Percentiles rank a stretch among this genome's conserved stretches.
Conservation (phyloP, 1,140 invertebrate species). For the Ips typographus region DNA sequence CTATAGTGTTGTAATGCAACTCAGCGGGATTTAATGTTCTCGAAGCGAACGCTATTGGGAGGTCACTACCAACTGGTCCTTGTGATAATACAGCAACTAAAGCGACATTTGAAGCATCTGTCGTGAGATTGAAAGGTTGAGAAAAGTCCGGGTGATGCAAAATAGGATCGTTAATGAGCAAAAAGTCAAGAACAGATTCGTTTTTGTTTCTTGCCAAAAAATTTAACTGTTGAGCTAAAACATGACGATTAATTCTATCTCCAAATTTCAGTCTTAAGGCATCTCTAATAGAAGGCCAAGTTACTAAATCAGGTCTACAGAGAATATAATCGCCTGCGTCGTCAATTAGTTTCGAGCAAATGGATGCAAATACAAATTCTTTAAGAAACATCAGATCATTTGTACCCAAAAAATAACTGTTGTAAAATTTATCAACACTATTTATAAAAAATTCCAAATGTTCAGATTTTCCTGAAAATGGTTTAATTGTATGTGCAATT, state of each 20-base stretch:
- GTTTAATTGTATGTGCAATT: too few species aligned
- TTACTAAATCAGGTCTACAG: constrained; percentile 10
- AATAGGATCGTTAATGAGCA: constrained; percentile 30
- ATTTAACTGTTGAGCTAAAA: constrained; percentile 18
- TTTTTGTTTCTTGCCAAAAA: constrained; percentile 16
- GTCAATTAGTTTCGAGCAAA: constrained; percentile 17
- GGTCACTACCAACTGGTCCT: constrained; percentile 4
- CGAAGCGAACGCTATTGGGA: constrained; percentile 27
- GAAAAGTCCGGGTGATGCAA: constrained; percentile 23
- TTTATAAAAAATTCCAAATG: too few species aligned
- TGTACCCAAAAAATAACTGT: background rate
- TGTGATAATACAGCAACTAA: constrained; percentile 42
- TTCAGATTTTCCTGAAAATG: too few species aligned
- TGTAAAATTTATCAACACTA: too few species aligned
- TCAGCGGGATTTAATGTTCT: constrained; percentile 26
- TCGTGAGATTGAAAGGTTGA: constrained; percentile 16
- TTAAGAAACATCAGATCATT: background rate
- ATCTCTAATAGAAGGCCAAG: constrained; percentile 7
- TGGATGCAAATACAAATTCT: constrained; percentile 6
- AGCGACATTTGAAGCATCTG: constrained; percentile 19
- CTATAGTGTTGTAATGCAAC: constrained; percentile 18
- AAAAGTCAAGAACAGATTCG: constrained; percentile 8
- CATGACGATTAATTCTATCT: background rate
- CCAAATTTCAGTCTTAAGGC: constrained; percentile 27
- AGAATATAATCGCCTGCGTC: constrained; percentile 11